Base-by-base conservation (phyloP, 1,140 invertebrate species). In the Diuraphis noxia region DNA sequence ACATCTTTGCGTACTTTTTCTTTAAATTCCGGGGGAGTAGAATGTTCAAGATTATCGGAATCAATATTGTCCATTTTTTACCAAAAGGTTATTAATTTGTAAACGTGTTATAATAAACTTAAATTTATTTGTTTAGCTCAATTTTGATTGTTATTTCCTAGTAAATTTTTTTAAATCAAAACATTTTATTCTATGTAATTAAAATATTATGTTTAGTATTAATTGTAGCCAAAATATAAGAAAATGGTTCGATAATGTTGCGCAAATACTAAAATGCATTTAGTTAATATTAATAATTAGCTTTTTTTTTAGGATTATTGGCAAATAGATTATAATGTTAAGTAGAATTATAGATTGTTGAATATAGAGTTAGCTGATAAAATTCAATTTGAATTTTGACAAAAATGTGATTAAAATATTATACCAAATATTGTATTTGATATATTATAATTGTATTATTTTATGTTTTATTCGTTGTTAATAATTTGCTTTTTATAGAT, bases 401-500 rank as follows among this genome's bases (percentile, higher is more conserved):
- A 56, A 56, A 56, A 56, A 30, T 56, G 30, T 30, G 25, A 30
- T 56, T 30, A 56, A 30, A 72, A 34, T 72, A 40, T 38, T 81
- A 40, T 8, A 9, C 38, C 8, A 25, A 38, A 40, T 81, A n/a
- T n/a, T n/a, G 38, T 23, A 81, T 43, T 0, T 79, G 17, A 36
- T 79, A 21, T 79, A 23, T 41, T 8, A 46, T 85, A 23, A 10
- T 49, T 85, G 19, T 85, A 49, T 49, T 9, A 3, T 46, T 34
- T 34, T 34, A 85, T 43, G 21, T 38, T 46, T 46, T 84, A n/a
- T 43, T 46, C 49, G 13, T 85, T 43, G n/a, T 87, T 87, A 40
- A 87, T 56, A 56, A 87, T 56, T 87, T 38, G 85, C 34, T 56
- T 87, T 87, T 87, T 87, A 36, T 87, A 52, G 9, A 36, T 38